phyloP scores from a whole-genome alignment of 2,113 vertebrate genomes.

The Nothobranchius furzeri region DNA sequence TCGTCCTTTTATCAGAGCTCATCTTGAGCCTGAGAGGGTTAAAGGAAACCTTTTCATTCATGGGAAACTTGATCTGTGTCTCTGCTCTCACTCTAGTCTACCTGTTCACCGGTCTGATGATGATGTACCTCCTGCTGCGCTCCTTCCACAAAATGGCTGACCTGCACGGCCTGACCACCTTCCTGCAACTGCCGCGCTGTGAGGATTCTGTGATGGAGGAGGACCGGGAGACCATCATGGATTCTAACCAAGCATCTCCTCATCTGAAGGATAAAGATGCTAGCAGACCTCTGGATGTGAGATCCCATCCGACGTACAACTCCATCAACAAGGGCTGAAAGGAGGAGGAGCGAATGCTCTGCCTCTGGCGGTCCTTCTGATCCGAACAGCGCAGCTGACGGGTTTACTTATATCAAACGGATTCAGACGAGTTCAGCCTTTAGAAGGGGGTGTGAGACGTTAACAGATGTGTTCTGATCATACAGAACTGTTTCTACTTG shows the following conservation, averaged over 20 bases:
- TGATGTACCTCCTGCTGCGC: constrained; percentile 87
- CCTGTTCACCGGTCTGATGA: constrained; percentile 86
- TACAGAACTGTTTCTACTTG: no score
- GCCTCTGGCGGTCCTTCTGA: constrained; percentile 20
- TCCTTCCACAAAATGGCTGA: constrained; percentile 85
- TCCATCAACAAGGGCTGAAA: constrained; percentile 76
- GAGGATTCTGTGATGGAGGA: constrained; percentile 68
- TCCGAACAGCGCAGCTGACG: no score
- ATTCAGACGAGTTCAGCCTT: no score
- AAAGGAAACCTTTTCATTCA: no score
- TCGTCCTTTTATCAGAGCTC: no score
- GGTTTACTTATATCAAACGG: no score
- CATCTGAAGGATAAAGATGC: background rate
- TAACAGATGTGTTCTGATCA: no score
- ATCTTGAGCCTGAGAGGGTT: no score
- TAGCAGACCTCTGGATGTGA: constrained; percentile 60
- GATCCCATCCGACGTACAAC: constrained; percentile 76
- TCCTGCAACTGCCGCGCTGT: constrained; percentile 80
- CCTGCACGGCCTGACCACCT: constrained; percentile 83
- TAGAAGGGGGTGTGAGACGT: no score
- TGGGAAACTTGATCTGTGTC: background rate
- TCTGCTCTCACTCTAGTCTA: constrained; percentile 69
- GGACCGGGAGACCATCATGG: constrained; percentile 71
- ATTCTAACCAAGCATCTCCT: constrained; percentile 4
- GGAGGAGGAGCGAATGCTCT: constrained; percentile 14